A percentile compares a stretch with the other conserved stretches of the same genome.
These are phyloP conservation scores for Chloropsis cyanopogon DNA, from an alignment of 2,113 vertebrate genomes.

Conservation along the genomic window DNA sequence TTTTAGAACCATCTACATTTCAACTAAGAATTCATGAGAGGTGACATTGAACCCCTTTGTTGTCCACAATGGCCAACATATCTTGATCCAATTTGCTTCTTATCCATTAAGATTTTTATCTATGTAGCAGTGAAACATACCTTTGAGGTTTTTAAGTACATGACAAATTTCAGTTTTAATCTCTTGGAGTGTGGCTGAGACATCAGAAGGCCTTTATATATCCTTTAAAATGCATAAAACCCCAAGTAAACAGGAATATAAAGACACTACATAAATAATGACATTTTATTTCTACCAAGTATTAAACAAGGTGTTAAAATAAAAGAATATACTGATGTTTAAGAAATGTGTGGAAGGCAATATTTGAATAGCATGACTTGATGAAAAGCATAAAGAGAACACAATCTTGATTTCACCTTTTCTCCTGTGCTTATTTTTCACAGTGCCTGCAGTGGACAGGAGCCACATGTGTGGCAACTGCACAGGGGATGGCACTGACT, in stretches of 20 bases:
- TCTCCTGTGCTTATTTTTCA: not conserved
- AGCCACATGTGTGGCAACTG: fast-evolving
- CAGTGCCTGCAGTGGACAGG: not conserved
- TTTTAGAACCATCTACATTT: not conserved
- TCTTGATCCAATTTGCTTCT: not conserved
- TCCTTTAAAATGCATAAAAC: not conserved
- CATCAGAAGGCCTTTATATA: not conserved
- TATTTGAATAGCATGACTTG: not conserved
- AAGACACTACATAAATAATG: not conserved
- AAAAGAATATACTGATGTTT: not conserved
- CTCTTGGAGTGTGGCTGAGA: not conserved
- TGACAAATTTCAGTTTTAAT: not conserved
- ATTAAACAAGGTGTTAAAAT: not conserved
- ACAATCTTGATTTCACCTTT: not conserved
- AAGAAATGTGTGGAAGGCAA: not conserved
- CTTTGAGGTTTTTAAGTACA: not conserved
- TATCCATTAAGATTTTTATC: not conserved
- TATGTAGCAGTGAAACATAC: not conserved
- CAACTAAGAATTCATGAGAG: not conserved
- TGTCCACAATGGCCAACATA: not conserved
- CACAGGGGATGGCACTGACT: fast-evolving
- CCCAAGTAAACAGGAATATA: not conserved
- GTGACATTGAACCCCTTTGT: not conserved
- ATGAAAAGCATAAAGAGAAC: not conserved
- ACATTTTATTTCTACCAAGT: not conserved